Conservation (phyloP, 1,140 invertebrate species). For the Galleria mellonella region DNA sequence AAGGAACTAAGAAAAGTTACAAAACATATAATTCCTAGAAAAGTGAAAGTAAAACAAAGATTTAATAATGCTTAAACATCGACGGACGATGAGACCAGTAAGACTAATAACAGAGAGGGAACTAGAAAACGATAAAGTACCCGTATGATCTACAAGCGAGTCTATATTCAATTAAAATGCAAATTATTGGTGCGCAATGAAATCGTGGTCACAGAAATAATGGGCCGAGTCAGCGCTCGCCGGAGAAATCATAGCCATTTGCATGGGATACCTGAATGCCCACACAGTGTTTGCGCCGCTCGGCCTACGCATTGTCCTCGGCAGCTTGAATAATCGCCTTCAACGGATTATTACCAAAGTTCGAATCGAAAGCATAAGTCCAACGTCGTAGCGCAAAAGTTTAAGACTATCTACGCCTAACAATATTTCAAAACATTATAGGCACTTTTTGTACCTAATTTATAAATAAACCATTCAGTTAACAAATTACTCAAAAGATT, state of each 20-base stretch:
- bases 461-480: not conserved
- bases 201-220: conserved; percentile 43
- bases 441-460: not conserved
- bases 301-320: conserved; percentile 28
- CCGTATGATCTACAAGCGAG: conserved; percentile 34
- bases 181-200: conserved; percentile 47
- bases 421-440: too few relatives aligned
- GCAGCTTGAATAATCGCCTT: conserved; percentile 17
- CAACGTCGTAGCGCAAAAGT: too few relatives aligned
- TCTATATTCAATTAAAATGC: conserved; percentile 51
- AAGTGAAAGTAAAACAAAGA: too few relatives aligned
- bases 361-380: too few relatives aligned
- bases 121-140: conserved; percentile 4
- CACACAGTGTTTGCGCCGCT: conserved; percentile 25
- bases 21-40: too few relatives aligned
- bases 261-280: conserved; percentile 37
- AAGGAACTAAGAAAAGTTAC: too few relatives aligned
- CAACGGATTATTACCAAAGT: not conserved
- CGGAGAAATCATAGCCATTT: conserved; percentile 48
- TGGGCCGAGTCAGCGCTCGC: conserved; percentile 27
- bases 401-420: too few relatives aligned
- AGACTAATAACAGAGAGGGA: not conserved
- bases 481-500: conserved; percentile 19
- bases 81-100: too few relatives aligned
- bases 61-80: too few relatives aligned